Base-by-base conservation (phyloP, 1,140 invertebrate genomes). In the Anoplolepis gracilipes region DNA sequence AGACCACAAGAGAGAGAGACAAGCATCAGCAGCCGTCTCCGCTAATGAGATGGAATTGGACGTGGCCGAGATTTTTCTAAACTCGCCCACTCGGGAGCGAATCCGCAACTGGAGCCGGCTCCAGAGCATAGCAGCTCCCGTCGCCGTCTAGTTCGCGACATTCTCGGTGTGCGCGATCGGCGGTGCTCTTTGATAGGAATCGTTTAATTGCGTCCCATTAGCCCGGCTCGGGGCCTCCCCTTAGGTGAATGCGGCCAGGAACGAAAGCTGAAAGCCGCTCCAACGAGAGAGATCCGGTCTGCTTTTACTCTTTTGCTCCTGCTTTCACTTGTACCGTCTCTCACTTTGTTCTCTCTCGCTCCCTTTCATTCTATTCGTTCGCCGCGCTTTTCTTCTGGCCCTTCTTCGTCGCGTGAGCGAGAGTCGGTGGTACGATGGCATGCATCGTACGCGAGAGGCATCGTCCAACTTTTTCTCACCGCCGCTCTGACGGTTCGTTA, bases 31-130 rank as follows among this genome's bases (percentile, higher is more conserved):
- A 93, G 94, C 93, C 92, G 93, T 93, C 90, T 92, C 91, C 93
- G 92, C 94, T 95, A 95, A 95, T 95, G 94, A 95, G 94, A 95
- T 95, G 94, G 93, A 95, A 95, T 95, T 95, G 94, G 93, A 95
- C 94, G 94, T 93, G 94, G 94, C 92, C 94, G 92, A 93, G 94
- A 95, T 95, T 95, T 95, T 95, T 95, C 94, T 95, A 95, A 92
- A 94, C 92, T 92, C 88, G 57, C 88, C 85, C 89, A 55, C 69
- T 36, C 6, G 57, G 49, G 39, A 87, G 78, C 87, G 90, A 91
- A 91, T 91, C 46, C 46, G 46, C 87, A 88, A 90, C 64, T 81
- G 90, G 81, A 82, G n/a, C n/a, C n/a, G n/a, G n/a, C n/a, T 87
- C 82, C 77, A 76, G 57, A 85, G 61, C 77, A 88, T 61, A n/a